Conservation (phyloP, 2,797 vertebrate species). For the Pangasius larnaudii region DNA sequence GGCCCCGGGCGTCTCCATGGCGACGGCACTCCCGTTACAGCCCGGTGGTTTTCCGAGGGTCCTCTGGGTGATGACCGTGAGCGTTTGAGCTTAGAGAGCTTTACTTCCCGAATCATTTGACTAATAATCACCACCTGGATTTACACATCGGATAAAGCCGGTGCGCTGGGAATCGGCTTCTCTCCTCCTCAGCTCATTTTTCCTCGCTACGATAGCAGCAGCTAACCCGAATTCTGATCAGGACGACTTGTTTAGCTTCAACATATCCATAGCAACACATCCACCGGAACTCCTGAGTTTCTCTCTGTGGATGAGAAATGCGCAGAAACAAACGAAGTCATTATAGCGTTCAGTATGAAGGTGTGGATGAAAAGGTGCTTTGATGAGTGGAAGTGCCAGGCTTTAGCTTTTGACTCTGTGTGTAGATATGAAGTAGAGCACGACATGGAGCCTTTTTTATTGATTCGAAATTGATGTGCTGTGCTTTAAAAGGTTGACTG, state of each 20-base stretch:
- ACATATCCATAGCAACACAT: background rate
- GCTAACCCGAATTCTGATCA: too few relatives aligned
- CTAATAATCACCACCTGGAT: slow-evolving; percentile 44
- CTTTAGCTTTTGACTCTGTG: background rate
- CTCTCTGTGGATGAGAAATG: background rate
- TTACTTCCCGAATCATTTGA: slow-evolving; percentile 41
- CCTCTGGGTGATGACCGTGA: slow-evolving; percentile 11
- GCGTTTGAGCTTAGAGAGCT: slow-evolving; percentile 1
- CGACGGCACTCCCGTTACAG: slow-evolving; percentile 54
- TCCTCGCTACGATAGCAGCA: background rate
- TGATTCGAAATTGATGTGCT: slow-evolving; percentile 3
- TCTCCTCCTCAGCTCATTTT: background rate
- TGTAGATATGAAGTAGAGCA: background rate
- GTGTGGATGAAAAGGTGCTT: slow-evolving; percentile 8
- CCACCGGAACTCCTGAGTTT: background rate
- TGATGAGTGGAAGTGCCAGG: slow-evolving; percentile 7
- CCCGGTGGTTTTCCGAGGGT: slow-evolving; percentile 34
- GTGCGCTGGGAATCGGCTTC: background rate
- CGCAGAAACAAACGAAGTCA: background rate
- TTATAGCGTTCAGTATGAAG: background rate
- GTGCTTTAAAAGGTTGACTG: background rate
- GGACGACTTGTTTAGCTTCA: background rate
- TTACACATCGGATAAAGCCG: slow-evolving; percentile 25
- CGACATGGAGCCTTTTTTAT: slow-evolving; percentile 4
- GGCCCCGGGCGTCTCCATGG: slow-evolving; percentile 54